These are phyloP conservation scores for Nomada flava DNA, from an alignment of 2,888 invertebrate genomes.

Conservation along the genomic window DNA sequence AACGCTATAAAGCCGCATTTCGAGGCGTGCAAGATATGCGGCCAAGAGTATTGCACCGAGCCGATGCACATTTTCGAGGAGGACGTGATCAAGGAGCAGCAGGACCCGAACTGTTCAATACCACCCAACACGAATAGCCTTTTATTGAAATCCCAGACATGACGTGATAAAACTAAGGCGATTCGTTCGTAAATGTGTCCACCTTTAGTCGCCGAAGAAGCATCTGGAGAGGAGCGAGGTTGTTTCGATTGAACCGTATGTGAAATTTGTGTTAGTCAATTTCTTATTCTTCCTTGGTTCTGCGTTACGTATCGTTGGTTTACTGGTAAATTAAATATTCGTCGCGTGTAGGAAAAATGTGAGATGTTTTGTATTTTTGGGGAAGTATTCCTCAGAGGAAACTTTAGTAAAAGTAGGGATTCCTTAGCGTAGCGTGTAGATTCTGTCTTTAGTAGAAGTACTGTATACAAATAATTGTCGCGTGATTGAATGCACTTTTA, in stretches of 20 bases:
- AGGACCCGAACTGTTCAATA: slow-evolving; percentile 82
- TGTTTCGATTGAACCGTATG: not conserved
- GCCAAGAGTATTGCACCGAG: slow-evolving; percentile 89
- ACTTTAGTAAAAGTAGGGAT: too few species aligned
- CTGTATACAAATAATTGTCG: too few species aligned
- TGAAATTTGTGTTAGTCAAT: not conserved
- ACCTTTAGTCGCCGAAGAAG: not conserved
- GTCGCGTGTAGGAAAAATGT: not conserved
- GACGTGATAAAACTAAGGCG: slow-evolving; percentile 17
- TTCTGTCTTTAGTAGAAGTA: too few species aligned
- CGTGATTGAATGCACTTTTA: too few species aligned
- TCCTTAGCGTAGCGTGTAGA: too few species aligned
- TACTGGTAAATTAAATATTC: slow-evolving; percentile 2
- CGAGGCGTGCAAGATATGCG: slow-evolving; percentile 90
- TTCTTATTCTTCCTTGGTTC: not conserved
- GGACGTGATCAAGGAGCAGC: slow-evolving; percentile 85
- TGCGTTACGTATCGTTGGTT: not conserved
- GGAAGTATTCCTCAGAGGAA: too few species aligned
- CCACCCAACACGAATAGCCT: slow-evolving; percentile 69
- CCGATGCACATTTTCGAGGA: slow-evolving; percentile 85
- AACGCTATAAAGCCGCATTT: slow-evolving; percentile 91
- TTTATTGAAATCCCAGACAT: slow-evolving; percentile 58
- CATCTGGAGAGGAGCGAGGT: not conserved
- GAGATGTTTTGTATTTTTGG: too few species aligned
- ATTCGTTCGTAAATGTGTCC: not conserved